A percentile compares a stretch with the other conserved stretches of the same genome.
phyloP scores from a whole-genome alignment of 2,888 invertebrate genomes.

The Drosophila trichaetosa region DNA sequence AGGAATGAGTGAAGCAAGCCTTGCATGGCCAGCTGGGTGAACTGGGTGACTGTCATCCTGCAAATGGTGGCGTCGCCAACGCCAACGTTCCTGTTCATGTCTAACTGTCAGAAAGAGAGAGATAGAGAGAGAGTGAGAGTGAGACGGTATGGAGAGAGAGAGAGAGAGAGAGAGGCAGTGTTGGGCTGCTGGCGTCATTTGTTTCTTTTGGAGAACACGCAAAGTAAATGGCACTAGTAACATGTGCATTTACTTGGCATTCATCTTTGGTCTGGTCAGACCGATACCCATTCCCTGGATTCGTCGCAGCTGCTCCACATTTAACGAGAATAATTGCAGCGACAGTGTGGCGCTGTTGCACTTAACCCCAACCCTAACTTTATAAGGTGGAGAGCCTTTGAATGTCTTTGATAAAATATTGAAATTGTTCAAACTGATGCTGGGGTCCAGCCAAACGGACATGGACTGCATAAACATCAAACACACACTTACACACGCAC shows the following conservation, averaged over 20 bases:
- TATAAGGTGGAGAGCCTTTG: conserved; percentile 50
- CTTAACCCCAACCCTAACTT: conserved; percentile 58
- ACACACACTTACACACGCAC: conserved; percentile 9
- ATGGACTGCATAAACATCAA: conserved; percentile 47
- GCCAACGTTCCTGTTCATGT: conserved; percentile 46
- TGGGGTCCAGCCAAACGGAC: conserved; percentile 75
- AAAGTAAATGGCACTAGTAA: conserved; percentile 75
- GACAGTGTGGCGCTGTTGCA: conserved; percentile 78
- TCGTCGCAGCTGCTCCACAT: conserved; percentile 66
- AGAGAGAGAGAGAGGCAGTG: conserved; percentile 7
- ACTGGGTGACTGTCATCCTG: conserved; percentile 51
- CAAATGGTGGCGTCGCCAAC: conserved; percentile 56
- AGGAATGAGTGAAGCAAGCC: conserved; percentile 1
- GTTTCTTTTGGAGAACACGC: conserved; percentile 75
- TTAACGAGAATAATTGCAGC: conserved; percentile 81
- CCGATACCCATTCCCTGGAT: background rate
- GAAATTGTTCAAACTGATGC: conserved; percentile 75
- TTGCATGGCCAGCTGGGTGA: conserved; percentile 7
- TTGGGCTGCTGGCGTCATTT: conserved; percentile 48
- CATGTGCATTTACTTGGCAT: conserved; percentile 80
- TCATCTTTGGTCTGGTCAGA: conserved; percentile 54
- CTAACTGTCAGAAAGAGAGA: background rate
- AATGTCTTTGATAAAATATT: conserved; percentile 80
- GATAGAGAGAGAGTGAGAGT: background rate
- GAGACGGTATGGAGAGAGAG: background rate